Percentiles rank a stretch among this genome's conserved stretches.
These are phyloP conservation scores for Orchestes rusci DNA, from an alignment of 2,888 invertebrate species.

Conservation along the genomic window DNA sequence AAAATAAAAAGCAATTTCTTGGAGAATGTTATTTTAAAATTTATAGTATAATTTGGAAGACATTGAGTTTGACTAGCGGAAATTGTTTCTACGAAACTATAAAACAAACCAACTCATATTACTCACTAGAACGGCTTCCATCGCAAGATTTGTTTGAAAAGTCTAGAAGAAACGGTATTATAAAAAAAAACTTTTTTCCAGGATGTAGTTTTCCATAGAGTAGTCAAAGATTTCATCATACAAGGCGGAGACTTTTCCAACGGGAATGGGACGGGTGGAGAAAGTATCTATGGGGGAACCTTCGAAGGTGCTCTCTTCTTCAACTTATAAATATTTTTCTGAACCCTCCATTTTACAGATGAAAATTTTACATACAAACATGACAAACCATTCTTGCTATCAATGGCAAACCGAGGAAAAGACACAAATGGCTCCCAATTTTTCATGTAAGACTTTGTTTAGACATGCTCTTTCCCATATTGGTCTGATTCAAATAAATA, in stretches of 20 bases:
- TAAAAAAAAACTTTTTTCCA: too few species aligned
- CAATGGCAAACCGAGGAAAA: slow-evolving; percentile 97
- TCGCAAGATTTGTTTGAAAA: too few species aligned
- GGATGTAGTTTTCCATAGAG: slow-evolving; percentile 83
- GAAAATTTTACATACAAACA: slow-evolving; percentile 87
- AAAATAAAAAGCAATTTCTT: too few species aligned
- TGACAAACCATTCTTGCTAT: slow-evolving; percentile 82
- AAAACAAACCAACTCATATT: too few species aligned
- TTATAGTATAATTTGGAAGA: too few species aligned
- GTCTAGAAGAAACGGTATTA: too few species aligned
- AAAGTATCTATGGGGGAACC: slow-evolving; percentile 94
- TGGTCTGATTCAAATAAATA: background rate
- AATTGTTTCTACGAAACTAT: too few species aligned
- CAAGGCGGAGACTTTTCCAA: slow-evolving; percentile 86
- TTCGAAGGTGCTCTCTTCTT: slow-evolving; percentile 63
- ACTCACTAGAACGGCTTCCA: too few species aligned
- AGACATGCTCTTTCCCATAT: background rate
- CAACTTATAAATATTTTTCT: background rate
- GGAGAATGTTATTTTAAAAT: too few species aligned
- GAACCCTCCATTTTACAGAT: slow-evolving; percentile 56
- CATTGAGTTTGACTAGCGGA: too few species aligned
- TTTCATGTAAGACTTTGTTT: slow-evolving; percentile 78
- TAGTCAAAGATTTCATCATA: slow-evolving; percentile 97
- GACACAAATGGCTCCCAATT: slow-evolving; percentile 99
- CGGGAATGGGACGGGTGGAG: slow-evolving; percentile 96